phyloP scores from a whole-genome alignment of 2,797 vertebrate genomes.

The Salarias fasciatus region DNA sequence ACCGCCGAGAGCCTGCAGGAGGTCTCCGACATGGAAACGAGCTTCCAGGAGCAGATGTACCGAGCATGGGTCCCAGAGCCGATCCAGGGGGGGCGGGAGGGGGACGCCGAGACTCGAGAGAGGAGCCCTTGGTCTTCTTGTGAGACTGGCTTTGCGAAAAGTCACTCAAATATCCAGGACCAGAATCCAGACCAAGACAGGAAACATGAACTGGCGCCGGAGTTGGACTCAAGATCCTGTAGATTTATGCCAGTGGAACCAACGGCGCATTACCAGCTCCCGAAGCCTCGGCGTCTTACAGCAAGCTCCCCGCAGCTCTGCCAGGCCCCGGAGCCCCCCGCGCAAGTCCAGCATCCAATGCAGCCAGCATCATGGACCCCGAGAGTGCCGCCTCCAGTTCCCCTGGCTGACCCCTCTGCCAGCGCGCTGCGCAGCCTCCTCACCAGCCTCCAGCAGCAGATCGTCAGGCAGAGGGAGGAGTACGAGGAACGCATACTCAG shows the following conservation, averaged over 20 bases:
- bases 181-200: conserved; percentile 50
- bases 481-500: conserved; percentile 76
- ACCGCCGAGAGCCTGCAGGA: conserved; percentile 47
- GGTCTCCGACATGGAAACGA: conserved; percentile 55
- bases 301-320: conserved; percentile 17
- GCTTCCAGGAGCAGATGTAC: conserved; percentile 31
- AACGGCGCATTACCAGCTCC: conserved; percentile 18
- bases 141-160: conserved; percentile 64
- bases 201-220: conserved; percentile 40
- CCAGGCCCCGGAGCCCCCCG: conserved; percentile 35
- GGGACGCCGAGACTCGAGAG: conserved; percentile 37
- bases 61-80: conserved; percentile 38
- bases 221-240: conserved; percentile 60
- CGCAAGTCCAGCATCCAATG: conserved; percentile 24
- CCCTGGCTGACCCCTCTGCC: conserved; percentile 70
- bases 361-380: conserved; percentile 32
- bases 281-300: conserved; percentile 14
- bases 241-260: conserved; percentile 21
- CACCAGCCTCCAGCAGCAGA: conserved; percentile 78
- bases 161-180: conserved; percentile 35
- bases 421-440: conserved; percentile 77
- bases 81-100: conserved; percentile 37
- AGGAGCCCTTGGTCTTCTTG: conserved; percentile 73
- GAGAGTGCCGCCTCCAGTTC: conserved; percentile 70
- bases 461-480: conserved; percentile 73